Conservation (phyloP, 2,888 invertebrate species). For the Athripsodes cinereus region DNA sequence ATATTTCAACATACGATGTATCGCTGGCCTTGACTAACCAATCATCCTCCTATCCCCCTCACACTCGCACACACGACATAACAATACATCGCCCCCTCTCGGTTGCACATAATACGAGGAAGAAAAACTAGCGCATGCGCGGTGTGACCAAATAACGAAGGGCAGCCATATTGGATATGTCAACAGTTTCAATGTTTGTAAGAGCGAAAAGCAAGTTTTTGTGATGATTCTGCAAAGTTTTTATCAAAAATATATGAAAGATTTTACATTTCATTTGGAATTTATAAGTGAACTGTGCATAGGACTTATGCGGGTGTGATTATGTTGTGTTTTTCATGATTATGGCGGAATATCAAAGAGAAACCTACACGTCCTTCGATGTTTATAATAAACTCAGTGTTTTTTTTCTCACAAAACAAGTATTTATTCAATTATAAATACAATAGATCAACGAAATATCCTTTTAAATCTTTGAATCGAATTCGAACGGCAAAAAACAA, state of each 20-base stretch:
- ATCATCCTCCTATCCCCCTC: neutral
- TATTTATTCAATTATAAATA: too few species aligned
- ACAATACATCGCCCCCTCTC: conserved; percentile 39
- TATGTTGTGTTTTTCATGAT: conserved; percentile 8
- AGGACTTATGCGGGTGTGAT: conserved; percentile 2
- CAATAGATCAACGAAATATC: too few species aligned
- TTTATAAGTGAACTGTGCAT: conserved; percentile 17
- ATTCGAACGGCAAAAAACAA: too few species aligned
- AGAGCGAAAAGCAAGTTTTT: conserved; percentile 30
- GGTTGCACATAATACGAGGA: conserved; percentile 38
- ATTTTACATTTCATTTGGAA: conserved; percentile 12
- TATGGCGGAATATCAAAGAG: neutral
- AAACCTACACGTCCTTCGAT: conserved; percentile 8
- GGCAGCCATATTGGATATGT: conserved; percentile 50
- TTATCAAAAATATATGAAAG: conserved; percentile 10
- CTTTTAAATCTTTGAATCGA: too few species aligned
- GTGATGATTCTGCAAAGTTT: conserved; percentile 16
- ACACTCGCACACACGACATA: neutral
- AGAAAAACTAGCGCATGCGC: conserved; percentile 42
- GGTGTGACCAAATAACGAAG: conserved; percentile 36
- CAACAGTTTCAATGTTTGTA: conserved; percentile 36
- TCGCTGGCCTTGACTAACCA: conserved; percentile 14
- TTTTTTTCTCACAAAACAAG: neutral
- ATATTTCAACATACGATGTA: conserved; percentile 7
- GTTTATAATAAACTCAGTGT: conserved; percentile 24